Conservation (phyloP, 2,113 vertebrate species). For the Anguilla rostrata region DNA sequence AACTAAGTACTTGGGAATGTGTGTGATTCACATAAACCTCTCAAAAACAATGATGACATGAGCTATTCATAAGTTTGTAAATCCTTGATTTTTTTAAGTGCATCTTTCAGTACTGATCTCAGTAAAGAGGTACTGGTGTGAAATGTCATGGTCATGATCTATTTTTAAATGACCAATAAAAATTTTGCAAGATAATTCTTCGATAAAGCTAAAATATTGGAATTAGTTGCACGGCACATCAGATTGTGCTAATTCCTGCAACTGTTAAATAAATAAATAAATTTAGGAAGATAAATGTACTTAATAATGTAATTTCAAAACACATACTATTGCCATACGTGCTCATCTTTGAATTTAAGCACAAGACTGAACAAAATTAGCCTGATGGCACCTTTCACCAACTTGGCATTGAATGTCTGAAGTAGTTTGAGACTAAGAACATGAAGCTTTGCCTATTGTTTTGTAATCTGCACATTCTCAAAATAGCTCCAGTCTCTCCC, state of each 20-base stretch:
- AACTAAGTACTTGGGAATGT: neutral
- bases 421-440: neutral
- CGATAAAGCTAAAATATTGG: neutral
- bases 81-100: too few species aligned
- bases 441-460: neutral
- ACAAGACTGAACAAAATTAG: slow-evolving; percentile 8
- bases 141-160: neutral
- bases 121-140: neutral
- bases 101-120: neutral
- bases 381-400: slow-evolving; percentile 13
- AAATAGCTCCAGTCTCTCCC: neutral
- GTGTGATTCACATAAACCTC: neutral
- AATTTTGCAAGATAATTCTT: neutral
- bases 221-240: neutral
- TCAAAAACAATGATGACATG: neutral
- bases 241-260: neutral
- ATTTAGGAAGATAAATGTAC: neutral
- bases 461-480: slow-evolving; percentile 10
- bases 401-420: neutral
- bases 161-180: neutral
- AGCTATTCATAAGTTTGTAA: neutral
- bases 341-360: slow-evolving; percentile 11
- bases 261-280: neutral
- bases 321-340: neutral
- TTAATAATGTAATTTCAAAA: neutral